Evolutionary conservation across 2,888 invertebrate genomes (phyloP).

Genomic region (Hirtodrosophila histrioides): DNA sequence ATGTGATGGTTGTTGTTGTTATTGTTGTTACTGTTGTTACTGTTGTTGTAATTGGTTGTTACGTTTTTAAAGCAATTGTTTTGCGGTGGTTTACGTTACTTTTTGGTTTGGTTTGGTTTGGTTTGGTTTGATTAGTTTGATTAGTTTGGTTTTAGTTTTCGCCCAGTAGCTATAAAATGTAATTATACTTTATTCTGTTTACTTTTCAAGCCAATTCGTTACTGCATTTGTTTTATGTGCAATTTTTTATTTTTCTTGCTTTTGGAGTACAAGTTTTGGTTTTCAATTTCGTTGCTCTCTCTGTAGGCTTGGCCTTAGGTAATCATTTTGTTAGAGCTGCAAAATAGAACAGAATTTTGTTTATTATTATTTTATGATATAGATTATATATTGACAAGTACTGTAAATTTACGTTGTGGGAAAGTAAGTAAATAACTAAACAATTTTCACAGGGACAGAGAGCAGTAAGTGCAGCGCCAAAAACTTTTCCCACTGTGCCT

Average conservation of each 20-base stretch:
- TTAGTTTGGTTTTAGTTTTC: constrained; percentile 17
- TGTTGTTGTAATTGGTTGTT: constrained; percentile 26
- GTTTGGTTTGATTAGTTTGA: constrained; percentile 24
- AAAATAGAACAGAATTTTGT: constrained; percentile 20
- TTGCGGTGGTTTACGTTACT: constrained; percentile 72
- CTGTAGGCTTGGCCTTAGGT: constrained; percentile 31
- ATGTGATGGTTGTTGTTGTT: constrained; percentile 17
- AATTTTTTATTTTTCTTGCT: constrained; percentile 2
- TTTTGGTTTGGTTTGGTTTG: constrained; percentile 23
- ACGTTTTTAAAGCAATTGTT: constrained; percentile 58
- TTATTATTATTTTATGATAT: too few relatives aligned
- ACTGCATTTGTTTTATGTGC: constrained; percentile 9
- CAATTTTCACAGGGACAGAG: constrained; percentile 6
- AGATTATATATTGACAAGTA: background rate
- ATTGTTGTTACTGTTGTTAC: too few relatives aligned
- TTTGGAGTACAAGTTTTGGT: constrained; percentile 21
- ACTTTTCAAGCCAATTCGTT: constrained; percentile 49
- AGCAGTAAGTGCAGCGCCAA: constrained; percentile 12
- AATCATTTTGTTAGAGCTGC: constrained; percentile 57
- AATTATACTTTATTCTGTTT: constrained; percentile 49
- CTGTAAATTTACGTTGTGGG: background rate
- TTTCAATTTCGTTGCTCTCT: constrained; percentile 19
- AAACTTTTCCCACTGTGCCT: constrained; percentile 16
- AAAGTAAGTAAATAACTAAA: constrained; percentile 11
- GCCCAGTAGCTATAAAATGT: constrained; percentile 45